Evolutionary conservation across 2,113 vertebrate species (phyloP).

Genomic region (Esox niger): DNA sequence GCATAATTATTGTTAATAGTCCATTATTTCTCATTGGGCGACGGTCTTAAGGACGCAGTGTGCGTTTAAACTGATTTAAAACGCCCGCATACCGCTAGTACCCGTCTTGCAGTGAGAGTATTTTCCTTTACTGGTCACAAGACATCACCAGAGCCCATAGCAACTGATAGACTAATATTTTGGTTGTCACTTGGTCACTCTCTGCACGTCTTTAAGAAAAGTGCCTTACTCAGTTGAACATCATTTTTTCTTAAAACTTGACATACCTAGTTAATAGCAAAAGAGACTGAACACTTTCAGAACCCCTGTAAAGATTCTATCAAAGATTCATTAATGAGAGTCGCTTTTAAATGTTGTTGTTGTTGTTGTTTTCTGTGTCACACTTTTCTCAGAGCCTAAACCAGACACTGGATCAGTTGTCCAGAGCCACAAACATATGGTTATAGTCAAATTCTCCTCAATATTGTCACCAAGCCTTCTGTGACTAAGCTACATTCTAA

Average conservation of each 20-base stretch:
- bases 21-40: neutral
- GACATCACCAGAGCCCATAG: constrained; percentile 39
- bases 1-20: constrained; percentile 8
- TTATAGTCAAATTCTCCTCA: constrained; percentile 26
- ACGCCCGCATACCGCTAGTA: constrained; percentile 43
- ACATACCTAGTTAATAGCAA: constrained; percentile 33
- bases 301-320: constrained; percentile 31
- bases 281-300: constrained; percentile 53
- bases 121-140: neutral
- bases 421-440: constrained; percentile 14
- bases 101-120: constrained; percentile 31
- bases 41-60: neutral
- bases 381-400: constrained; percentile 29
- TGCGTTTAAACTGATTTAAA: neutral
- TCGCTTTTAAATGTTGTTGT: constrained; percentile 22
- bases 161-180: constrained; percentile 26
- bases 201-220: constrained; percentile 62
- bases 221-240: constrained; percentile 70
- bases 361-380: constrained; percentile 29
- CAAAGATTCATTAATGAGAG: constrained; percentile 29
- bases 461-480: neutral
- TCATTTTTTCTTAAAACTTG: constrained; percentile 30
- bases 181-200: constrained; percentile 33
- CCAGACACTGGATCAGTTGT: neutral
- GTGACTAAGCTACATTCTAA: constrained; percentile 8